Conservation (phyloP, 2,113 vertebrate genomes). For the Psilopsiagon aurifrons region DNA sequence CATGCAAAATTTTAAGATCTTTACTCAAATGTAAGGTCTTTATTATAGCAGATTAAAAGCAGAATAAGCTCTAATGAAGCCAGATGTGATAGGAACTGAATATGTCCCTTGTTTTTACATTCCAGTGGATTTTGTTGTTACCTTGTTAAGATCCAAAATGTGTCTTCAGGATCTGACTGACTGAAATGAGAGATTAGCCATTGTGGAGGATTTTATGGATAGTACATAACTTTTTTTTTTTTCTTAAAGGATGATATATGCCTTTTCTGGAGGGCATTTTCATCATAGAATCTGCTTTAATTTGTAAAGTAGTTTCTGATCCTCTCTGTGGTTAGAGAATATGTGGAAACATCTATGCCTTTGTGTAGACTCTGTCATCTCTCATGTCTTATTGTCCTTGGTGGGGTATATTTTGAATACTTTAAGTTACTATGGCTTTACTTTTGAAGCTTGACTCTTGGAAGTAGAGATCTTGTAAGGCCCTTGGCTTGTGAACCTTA, state of each 20-base stretch:
- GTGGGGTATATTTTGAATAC: background rate
- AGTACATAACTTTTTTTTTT: background rate
- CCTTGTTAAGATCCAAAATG: conserved; percentile 21
- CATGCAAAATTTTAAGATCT: conserved; percentile 6
- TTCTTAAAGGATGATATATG: background rate
- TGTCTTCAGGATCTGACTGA: background rate
- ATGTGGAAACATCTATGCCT: conserved; percentile 17
- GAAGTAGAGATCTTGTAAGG: background rate
- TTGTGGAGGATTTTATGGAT: background rate
- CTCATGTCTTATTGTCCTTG: background rate
- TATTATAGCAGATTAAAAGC: conserved; percentile 44
- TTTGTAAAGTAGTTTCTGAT: conserved; percentile 31
- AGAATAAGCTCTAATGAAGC: conserved; percentile 14
- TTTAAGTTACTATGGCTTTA: background rate
- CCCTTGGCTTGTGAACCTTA: background rate
- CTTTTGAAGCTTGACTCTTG: background rate
- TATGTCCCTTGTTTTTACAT: conserved; percentile 15
- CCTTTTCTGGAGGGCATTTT: conserved; percentile 36
- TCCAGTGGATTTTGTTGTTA: conserved; percentile 20
- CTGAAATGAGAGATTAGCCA: conserved; percentile 21
- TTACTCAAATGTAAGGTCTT: background rate
- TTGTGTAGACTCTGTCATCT: background rate
- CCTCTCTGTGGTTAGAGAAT: conserved; percentile 18
- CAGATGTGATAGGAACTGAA: background rate
- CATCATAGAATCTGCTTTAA: background rate